phyloP scores from a whole-genome alignment of 2,797 vertebrate species.

The Capromys pilorides region DNA sequence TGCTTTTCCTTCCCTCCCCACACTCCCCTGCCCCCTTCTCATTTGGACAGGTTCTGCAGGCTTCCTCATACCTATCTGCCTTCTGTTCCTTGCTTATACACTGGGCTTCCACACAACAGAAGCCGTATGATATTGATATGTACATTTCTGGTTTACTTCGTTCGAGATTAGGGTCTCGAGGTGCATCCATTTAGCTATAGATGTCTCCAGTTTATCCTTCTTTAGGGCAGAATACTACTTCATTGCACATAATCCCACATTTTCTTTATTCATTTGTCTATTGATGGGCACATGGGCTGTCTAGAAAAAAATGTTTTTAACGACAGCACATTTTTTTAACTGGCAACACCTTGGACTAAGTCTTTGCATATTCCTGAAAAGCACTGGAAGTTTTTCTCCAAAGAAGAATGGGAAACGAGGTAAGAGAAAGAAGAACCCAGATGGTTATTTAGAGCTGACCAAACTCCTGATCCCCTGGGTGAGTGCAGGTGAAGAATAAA shows the following conservation, averaged over 20 bases:
- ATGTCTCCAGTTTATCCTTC: neutral
- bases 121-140: neutral
- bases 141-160: neutral
- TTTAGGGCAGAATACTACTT: neutral
- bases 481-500: too few species aligned
- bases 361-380: slow-evolving; percentile 7
- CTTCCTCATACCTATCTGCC: neutral
- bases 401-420: neutral
- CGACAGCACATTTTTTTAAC: slow-evolving; percentile 19
- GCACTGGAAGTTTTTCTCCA: neutral
- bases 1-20: neutral
- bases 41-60: neutral
- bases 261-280: neutral
- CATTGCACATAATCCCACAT: neutral
- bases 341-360: neutral
- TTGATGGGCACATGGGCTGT: neutral
- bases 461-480: too few species aligned
- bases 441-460: neutral
- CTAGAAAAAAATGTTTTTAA: neutral
- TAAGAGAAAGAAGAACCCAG: neutral
- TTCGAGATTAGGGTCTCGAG: neutral
- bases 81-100: neutral
- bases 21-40: neutral
- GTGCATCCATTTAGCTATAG: neutral
- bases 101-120: neutral